Conservation (phyloP, 1,140 invertebrate species). For the Bombyx mandarina region DNA sequence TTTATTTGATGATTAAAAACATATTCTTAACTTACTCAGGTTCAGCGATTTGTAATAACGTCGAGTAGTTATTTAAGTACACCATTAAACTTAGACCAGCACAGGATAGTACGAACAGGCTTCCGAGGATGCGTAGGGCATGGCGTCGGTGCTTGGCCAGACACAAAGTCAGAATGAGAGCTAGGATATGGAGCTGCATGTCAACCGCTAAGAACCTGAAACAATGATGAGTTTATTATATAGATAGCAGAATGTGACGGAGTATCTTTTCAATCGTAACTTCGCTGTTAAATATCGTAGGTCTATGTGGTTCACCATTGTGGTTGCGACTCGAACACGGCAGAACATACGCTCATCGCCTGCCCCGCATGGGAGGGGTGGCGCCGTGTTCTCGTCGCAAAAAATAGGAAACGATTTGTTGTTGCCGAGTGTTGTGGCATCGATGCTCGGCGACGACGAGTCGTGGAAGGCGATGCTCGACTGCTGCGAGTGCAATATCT, state of each 20-base stretch:
- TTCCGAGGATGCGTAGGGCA: background rate
- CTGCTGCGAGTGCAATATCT: too few species aligned
- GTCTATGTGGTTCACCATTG: too few species aligned
- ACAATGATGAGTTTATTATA: background rate
- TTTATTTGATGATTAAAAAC: background rate
- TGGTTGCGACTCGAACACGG: too few species aligned
- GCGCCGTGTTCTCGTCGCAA: too few species aligned
- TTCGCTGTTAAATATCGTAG: too few species aligned
- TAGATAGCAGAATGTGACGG: background rate
- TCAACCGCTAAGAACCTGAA: conserved; percentile 6
- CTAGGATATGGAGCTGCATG: conserved; percentile 4
- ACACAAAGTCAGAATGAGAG: background rate
- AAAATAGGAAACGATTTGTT: too few species aligned
- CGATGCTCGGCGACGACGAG: too few species aligned
- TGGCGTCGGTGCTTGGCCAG: background rate
- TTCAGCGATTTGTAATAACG: background rate
- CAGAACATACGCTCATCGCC: too few species aligned
- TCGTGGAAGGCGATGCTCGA: too few species aligned
- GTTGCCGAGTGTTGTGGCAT: too few species aligned
- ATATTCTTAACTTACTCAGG: conserved; percentile 5
- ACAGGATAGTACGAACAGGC: conserved; percentile 4
- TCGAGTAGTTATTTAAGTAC: background rate
- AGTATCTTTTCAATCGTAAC: too few species aligned
- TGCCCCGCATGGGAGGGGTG: too few species aligned
- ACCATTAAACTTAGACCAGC: background rate